Evolutionary conservation across 2,113 vertebrate genomes (phyloP), one percentile per base, ranked within the genome.

Genomic region (Muntiacus muntjak): DNA sequence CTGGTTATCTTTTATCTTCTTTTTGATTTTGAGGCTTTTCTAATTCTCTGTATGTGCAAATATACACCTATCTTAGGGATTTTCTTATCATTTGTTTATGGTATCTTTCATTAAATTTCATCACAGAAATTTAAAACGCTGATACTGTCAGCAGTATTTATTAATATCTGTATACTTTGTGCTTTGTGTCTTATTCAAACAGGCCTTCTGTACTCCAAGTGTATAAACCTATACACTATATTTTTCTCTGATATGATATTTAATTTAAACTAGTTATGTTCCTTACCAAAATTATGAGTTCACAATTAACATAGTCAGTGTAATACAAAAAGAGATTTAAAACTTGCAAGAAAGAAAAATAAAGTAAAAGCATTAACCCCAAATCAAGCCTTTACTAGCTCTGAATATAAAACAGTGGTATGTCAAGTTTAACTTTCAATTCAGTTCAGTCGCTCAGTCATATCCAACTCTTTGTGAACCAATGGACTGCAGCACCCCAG

Each of bases 1-100:
- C 62, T 95, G 86, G 45, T 57, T 74, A 3, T 54, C 26, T 76
- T 92, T 67, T 74, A 81, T 91, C 85, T 89, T 93, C 89, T 95
- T 84, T 45, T 78, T 83, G 71, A 94, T 86, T 90, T 94, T 25
- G 43, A 94, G 28, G 57, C n/a, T 96, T 83, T 94, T 86, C 89
- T 55, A 95, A 60, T 93, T 76, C 54, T 94, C 30, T 43, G 47
- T 76, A 78, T 83, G 15, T 67, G 43, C 12, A 89, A 87, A 88
- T 57, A 84, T 58, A 50, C 3, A 67, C 60, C 33, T 17, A 91
- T 43, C 25, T 92, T 90, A 62, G n/a, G 52, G 58, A 13, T 67
- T 74, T 90, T 88, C 43, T 43, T 87, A 45, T 90, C 14, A 36
- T 85, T 94, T 74, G 30, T 79, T n/a, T 90, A 43, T 94, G 26